Percentiles rank a stretch among this genome's conserved stretches.
These are phyloP conservation scores for Lepidothrix coronata DNA, from an alignment of 2,113 vertebrate genomes.

Conservation along the genomic window DNA sequence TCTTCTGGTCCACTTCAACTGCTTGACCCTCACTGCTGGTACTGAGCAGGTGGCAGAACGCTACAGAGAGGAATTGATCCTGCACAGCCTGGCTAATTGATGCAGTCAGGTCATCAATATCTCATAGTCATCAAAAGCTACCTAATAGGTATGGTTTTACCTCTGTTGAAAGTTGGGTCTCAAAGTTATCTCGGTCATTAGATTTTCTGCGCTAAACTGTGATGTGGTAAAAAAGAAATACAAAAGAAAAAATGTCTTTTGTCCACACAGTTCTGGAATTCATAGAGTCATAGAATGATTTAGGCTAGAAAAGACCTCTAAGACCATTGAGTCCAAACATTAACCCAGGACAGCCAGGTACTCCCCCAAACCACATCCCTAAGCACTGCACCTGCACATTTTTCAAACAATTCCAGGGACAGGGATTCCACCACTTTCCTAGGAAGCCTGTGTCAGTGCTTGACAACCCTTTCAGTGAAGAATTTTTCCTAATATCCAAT, in stretches of 20 bases:
- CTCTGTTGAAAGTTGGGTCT: not conserved
- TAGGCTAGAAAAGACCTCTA: not conserved
- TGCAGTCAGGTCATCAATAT: not conserved
- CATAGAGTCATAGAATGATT: not conserved
- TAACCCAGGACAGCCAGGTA: not conserved
- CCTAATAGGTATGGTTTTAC: not conserved
- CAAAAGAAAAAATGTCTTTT: not conserved
- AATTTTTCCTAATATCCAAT: not conserved
- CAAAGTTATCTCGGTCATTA: not conserved
- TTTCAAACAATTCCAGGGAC: not conserved
- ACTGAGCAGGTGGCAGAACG: not conserved
- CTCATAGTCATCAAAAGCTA: not conserved
- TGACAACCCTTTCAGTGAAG: not conserved
- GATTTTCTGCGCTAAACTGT: not conserved
- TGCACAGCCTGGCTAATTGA: not conserved
- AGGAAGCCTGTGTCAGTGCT: not conserved
- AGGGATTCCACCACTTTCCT: not conserved
- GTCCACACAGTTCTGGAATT: not conserved
- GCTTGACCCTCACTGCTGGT: not conserved
- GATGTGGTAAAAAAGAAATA: not conserved
- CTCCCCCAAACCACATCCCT: not conserved
- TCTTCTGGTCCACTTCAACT: not conserved
- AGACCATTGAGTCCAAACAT: not conserved
- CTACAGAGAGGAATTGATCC: not conserved
- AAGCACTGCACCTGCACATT: not conserved